Conservation (phyloP, 1,140 invertebrate genomes). For the Helicoverpa armigera region DNA sequence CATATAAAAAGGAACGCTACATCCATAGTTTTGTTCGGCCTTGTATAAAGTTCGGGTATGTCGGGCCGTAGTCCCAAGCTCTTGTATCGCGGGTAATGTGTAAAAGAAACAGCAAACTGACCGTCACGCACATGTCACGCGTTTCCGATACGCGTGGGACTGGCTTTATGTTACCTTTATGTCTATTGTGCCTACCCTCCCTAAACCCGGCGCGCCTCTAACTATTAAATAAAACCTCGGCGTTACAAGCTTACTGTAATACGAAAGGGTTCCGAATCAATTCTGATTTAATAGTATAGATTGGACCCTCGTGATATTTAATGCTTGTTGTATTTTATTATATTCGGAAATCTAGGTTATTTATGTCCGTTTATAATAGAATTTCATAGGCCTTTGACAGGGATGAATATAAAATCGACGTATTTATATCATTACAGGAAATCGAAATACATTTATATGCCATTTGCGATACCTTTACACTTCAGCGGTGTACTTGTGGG, state of each 20-base stretch:
- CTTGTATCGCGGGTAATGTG: conserved; percentile 24
- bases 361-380: background rate
- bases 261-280: conserved; percentile 26
- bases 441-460: too few species aligned
- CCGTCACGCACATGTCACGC: conserved; percentile 41
- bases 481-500: too few species aligned
- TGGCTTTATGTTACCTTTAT: conserved; percentile 31
- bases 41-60: conserved; percentile 12
- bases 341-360: background rate
- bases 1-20: background rate
- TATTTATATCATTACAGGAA: too few species aligned
- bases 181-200: conserved; percentile 21
- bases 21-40: background rate
- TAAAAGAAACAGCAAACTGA: conserved; percentile 25
- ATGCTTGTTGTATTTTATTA: background rate
- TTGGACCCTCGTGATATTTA: background rate
- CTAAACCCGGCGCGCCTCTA: conserved; percentile 26
- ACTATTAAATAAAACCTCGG: conserved; percentile 32
- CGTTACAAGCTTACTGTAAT: conserved; percentile 1
- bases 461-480: too few species aligned
- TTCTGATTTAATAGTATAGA: conserved; percentile 25
- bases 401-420: too few species aligned
- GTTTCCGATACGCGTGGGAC: conserved; percentile 35
- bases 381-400: too few species aligned
- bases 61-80: background rate